Evolutionary conservation across 1,140 invertebrate species (phyloP).

Genomic region (Nebria ingens): DNA sequence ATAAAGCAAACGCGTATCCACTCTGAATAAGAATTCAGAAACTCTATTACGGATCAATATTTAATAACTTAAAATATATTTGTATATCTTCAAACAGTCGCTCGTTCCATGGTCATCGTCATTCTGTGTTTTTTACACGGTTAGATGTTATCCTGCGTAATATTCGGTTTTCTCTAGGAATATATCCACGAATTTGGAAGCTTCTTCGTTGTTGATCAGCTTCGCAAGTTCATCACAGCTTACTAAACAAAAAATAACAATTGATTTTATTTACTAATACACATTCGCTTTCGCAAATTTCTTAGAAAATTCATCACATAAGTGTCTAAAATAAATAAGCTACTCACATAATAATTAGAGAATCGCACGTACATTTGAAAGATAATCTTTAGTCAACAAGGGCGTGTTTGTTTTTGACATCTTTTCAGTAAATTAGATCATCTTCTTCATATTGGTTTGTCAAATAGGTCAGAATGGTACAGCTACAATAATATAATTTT

Average conservation of each 20-base stretch:
- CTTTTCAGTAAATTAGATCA: slow-evolving; percentile 61
- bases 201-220: slow-evolving; percentile 48
- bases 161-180: slow-evolving; percentile 55
- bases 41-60: too few relatives aligned
- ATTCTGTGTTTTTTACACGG: too few relatives aligned
- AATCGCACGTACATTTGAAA: slow-evolving; percentile 63
- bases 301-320: not conserved
- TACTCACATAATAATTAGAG: slow-evolving; percentile 50
- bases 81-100: too few relatives aligned
- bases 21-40: too few relatives aligned
- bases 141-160: slow-evolving; percentile 54
- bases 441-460: slow-evolving; percentile 61
- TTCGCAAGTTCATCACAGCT: slow-evolving; percentile 50
- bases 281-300: not conserved
- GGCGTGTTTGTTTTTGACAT: slow-evolving; percentile 55
- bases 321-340: too few relatives aligned
- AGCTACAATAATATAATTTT: too few relatives aligned
- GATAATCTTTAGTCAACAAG: slow-evolving; percentile 60
- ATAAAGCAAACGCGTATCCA: too few relatives aligned
- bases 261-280: not conserved
- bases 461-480: slow-evolving; percentile 62
- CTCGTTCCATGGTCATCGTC: too few relatives aligned
- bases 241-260: slow-evolving; percentile 48
- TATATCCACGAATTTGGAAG: slow-evolving; percentile 50
- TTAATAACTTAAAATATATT: too few relatives aligned